Base-by-base conservation (phyloP, 2,888 invertebrate species). In the Plemyria rubiginata region DNA sequence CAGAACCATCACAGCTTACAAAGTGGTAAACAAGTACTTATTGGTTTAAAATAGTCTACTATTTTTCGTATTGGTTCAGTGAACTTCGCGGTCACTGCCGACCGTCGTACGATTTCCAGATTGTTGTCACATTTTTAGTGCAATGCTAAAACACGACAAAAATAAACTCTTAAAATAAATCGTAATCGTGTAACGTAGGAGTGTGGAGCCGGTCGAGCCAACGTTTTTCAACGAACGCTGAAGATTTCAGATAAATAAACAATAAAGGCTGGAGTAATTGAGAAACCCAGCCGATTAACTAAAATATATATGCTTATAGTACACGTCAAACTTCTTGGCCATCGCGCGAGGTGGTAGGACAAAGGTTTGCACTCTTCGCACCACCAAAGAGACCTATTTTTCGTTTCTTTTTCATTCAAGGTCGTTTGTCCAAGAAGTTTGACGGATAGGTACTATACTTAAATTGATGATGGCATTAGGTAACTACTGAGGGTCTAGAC, bases 31-130 rank as follows among this genome's bases (percentile, higher is more conserved):
- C 70, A 32, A 32, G 32, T 32, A 32, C 32, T 7, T 38, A 66
- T 68, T 62, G 69, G 43, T 55, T 75, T 66, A 76, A 78, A 78
- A 77, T 77, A 81, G 74, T 73, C 54, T 60, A 67, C 70, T 73
- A 45, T 78, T 77, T 76, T 76, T 70, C 71, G 73, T 76, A 62
- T 65, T 76, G 79, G 85, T 84, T 85, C 84, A 83, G 70, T 82
- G 84, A 85, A 82, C 85, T 81, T 79, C 70, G 72, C 79, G 80
- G 84, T 84, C 84, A 80, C 74, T 71, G 73, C 60, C 78, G 77
- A 76, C 68, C 74, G 66, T 38, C 38, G 77, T 78, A 74, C 71
- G 73, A 71, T 77, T 81, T 77, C 56, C 64, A 72, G 72, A 70
- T 70, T 69, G 70, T 76, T 72, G 72, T 70, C 71, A 74, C 72